Percentiles rank a stretch among this genome's conserved stretches.
Conservation (phyloP, 2,797 vertebrate genomes). For the Chelon labrosus region DNA sequence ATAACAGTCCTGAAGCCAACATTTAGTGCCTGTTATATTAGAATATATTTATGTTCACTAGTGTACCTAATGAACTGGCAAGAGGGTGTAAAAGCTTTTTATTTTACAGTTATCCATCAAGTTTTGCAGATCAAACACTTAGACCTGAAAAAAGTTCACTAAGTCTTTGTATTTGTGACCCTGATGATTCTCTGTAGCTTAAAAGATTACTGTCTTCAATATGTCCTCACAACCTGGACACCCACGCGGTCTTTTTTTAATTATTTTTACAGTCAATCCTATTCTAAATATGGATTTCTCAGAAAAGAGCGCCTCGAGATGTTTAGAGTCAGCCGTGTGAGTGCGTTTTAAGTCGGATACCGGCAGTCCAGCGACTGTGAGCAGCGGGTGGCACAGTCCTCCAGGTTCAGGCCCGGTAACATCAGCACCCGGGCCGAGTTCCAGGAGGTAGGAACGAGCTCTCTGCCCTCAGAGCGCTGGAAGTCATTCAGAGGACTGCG, state of each 20-base stretch:
- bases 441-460: conserved; percentile 84
- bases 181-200: not conserved
- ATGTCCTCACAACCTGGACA: not conserved
- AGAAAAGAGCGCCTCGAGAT: not conserved
- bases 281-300: not conserved
- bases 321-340: not conserved
- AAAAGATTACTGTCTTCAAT: not conserved
- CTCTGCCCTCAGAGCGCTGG: conserved; percentile 90
- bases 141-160: too few species aligned
- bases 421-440: conserved; percentile 65
- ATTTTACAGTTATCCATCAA: too few species aligned
- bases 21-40: too few species aligned
- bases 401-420: conserved; percentile 76
- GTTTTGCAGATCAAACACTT: not conserved
- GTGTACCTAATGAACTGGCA: too few species aligned
- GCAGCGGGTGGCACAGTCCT: conserved; percentile 90
- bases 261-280: not conserved
- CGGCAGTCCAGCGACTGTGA: conserved; percentile 86
- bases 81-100: too few species aligned
- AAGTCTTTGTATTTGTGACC: not conserved
- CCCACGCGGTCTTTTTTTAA: not conserved
- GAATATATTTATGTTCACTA: too few species aligned
- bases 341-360: conserved; percentile 63
- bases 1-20: too few species aligned
- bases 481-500: conserved; percentile 93